These are phyloP conservation scores for Athetis lepigone DNA, from an alignment of 2,888 invertebrate species.

Conservation along the genomic window DNA sequence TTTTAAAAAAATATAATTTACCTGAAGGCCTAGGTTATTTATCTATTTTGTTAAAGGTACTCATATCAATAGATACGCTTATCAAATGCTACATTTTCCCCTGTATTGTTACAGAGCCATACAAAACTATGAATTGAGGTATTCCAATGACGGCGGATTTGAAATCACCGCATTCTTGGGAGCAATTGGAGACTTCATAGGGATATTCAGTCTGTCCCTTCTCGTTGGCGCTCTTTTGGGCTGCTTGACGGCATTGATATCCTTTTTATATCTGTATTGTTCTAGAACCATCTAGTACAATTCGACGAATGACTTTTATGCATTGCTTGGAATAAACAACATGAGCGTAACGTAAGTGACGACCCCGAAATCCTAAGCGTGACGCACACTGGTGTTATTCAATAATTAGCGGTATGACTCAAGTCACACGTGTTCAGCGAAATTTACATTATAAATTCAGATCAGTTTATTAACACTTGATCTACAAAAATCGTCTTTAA, in stretches of 20 bases:
- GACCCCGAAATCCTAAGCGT: conserved; percentile 14
- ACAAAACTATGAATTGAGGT: conserved; percentile 96
- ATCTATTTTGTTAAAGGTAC: neutral
- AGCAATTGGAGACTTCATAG: conserved; percentile 97
- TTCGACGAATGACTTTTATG: neutral
- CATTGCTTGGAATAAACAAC: conserved; percentile 20
- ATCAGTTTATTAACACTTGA: neutral
- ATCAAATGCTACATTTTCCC: conserved; percentile 11
- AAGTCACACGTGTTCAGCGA: neutral
- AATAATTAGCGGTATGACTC: conserved; percentile 18
- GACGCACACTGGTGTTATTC: conserved; percentile 3
- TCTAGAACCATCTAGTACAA: neutral
- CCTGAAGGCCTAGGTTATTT: no score
- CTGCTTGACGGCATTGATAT: conserved; percentile 98
- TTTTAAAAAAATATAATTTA: no score
- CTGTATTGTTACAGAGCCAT: conserved; percentile 92
- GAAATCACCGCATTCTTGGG: conserved; percentile 96
- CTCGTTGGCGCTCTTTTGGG: conserved; percentile 98
- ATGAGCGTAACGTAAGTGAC: conserved; percentile 13
- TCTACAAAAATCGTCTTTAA: neutral
- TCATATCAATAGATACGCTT: conserved; percentile 3
- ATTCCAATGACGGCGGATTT: conserved; percentile 96
- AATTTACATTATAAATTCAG: neutral
- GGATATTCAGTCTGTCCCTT: conserved; percentile 97
- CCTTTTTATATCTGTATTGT: conserved; percentile 90